Percentiles rank a stretch among this genome's conserved stretches.
phyloP scores from a whole-genome alignment of 1,140 invertebrate species.

The Venustaconcha ellipsiformis region DNA sequence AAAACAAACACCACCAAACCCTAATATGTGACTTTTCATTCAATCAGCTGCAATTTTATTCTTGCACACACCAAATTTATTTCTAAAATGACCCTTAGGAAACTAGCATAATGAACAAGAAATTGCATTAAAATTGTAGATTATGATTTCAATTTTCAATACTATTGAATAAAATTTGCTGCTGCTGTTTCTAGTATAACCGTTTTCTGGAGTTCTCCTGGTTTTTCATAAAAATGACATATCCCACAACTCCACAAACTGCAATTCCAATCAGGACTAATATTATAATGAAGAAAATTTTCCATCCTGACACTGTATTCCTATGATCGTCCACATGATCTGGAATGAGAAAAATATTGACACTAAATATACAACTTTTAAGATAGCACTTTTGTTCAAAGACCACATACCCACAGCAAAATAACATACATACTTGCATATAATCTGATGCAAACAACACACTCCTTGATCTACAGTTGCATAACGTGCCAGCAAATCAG shows the following conservation, averaged over 20 bases:
- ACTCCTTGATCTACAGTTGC: too few relatives aligned
- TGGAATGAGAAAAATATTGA: constrained; percentile 62
- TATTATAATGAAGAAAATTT: constrained; percentile 89
- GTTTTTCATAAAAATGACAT: constrained; percentile 92
- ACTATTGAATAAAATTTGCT: background rate
- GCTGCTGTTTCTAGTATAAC: constrained; percentile 78
- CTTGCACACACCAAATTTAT: too few relatives aligned
- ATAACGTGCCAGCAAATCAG: too few relatives aligned
- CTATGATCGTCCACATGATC: constrained; percentile 91
- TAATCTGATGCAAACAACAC: too few relatives aligned
- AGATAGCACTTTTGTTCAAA: background rate
- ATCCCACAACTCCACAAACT: constrained; percentile 84
- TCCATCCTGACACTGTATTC: constrained; percentile 82
- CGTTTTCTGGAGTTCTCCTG: constrained; percentile 90
- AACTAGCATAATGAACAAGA: too few relatives aligned
- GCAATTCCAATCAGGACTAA: constrained; percentile 82
- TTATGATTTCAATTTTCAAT: too few relatives aligned
- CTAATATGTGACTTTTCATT: too few relatives aligned
- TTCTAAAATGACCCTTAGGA: too few relatives aligned
- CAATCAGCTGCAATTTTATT: too few relatives aligned
- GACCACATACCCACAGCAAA: background rate
- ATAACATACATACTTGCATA: too few relatives aligned
- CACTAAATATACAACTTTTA: background rate
- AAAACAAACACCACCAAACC: too few relatives aligned
- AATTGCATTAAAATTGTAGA: too few relatives aligned